Conservation (phyloP, 2,113 vertebrate genomes). For the Erythrocebus patas region DNA sequence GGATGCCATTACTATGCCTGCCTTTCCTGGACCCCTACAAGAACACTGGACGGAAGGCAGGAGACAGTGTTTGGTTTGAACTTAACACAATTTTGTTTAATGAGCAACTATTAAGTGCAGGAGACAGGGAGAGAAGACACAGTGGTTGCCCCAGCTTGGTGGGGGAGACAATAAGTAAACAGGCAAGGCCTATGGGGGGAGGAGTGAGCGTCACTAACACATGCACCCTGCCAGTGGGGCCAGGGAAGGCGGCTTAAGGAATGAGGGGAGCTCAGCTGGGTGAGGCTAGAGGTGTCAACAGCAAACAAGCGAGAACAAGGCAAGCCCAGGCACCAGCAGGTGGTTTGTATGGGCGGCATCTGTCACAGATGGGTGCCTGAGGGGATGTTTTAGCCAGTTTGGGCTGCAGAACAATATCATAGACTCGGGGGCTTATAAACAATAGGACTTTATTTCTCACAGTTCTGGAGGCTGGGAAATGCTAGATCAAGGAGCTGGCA, state of each 20-base stretch:
- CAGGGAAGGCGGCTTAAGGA: too few species aligned
- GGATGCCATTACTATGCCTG: neutral
- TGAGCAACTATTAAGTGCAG: neutral
- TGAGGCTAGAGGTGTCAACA: neutral
- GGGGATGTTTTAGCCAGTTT: neutral
- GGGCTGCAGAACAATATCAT: neutral
- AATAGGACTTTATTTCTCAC: neutral
- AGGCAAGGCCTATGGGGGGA: neutral
- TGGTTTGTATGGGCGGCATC: too few species aligned
- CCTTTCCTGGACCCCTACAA: neutral
- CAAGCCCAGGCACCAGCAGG: fast-evolving
- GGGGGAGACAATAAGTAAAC: neutral
- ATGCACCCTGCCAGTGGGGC: fast-evolving
- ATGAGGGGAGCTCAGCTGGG: neutral
- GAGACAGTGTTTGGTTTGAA: neutral
- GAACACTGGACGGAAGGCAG: neutral
- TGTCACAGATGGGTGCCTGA: neutral
- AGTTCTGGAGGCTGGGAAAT: neutral
- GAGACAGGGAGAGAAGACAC: neutral
- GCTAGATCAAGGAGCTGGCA: neutral
- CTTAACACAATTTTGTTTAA: neutral
- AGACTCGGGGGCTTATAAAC: neutral
- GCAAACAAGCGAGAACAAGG: neutral
- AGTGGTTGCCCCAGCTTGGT: fast-evolving
- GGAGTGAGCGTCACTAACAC: too few species aligned